These are phyloP conservation scores for Neosilurus mollespiculum DNA, from an alignment of 2,797 vertebrate genomes.

Conservation along the genomic window DNA sequence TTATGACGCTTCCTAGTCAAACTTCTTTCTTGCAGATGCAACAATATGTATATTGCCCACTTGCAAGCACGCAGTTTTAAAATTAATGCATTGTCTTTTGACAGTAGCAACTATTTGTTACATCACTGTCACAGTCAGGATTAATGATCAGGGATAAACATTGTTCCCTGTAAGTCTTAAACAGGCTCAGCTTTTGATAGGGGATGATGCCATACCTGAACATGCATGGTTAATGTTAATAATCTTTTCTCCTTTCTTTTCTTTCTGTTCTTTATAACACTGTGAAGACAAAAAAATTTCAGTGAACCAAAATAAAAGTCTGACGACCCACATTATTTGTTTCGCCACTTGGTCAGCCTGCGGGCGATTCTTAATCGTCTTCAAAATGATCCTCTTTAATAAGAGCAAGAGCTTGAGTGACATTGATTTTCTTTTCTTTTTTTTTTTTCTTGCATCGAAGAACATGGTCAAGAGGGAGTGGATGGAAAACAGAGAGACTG, in stretches of 20 bases:
- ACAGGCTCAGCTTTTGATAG: background rate
- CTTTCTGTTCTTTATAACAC: background rate
- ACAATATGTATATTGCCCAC: background rate
- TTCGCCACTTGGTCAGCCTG: slow-evolving; percentile 21
- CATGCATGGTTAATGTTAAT: background rate
- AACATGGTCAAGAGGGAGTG: slow-evolving; percentile 1
- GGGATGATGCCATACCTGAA: background rate
- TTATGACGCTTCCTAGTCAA: background rate
- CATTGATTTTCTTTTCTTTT: slow-evolving; percentile 18
- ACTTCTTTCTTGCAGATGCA: background rate
- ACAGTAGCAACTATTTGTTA: background rate
- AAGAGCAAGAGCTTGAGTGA: slow-evolving; percentile 6
- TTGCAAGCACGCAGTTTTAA: background rate
- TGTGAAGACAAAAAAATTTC: background rate
- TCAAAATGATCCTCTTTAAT: background rate
- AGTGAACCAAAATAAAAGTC: background rate
- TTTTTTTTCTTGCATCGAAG: slow-evolving; percentile 6
- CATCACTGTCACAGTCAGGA: background rate
- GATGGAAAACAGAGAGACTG: slow-evolving; percentile 26
- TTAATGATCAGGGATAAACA: background rate
- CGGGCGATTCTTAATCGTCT: slow-evolving; percentile 3
- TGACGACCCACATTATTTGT: background rate
- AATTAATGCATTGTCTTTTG: background rate
- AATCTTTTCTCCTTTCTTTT: background rate
- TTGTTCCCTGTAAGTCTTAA: background rate